Evolutionary conservation across 92 coral and sea anemone genomes (phyloP), one percentile per base, ranked within the genome.

Genomic region (Siderastrea radians): DNA sequence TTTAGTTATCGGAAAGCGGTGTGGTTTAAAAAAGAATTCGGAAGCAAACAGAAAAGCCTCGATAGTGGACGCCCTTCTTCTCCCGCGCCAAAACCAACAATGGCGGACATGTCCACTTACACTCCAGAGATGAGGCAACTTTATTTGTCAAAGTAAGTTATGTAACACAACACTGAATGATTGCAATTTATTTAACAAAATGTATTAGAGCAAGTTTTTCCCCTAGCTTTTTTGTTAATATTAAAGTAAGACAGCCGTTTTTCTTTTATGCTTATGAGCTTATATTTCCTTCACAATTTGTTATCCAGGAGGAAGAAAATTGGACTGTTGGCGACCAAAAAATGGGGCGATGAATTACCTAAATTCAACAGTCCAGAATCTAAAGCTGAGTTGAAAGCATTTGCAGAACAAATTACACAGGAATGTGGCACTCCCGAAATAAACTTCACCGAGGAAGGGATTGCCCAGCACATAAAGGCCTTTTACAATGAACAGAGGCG

Each of bases 121-220:
- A 80, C 76, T 55, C 91, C 87, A 81, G 91, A 88, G 87, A 61
- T 81, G 73, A 88, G 82, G 71, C 91, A 65, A 70, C 87, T 88
- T 62, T 88, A 73, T 81, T 88, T 80, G 86, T 81, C 87, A 50
- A 88, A 88, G 87, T 81, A 80, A 81, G 86, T 88, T 72, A 76
- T 77, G 69, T 54, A 84, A 82, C 75, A 47, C 17, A 71, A 72
- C 87, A 73, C 74, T 72, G 81, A 59, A 71, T 84, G 63, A 45
- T 75, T 85, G 72, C 76, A 49, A 53, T 65, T 65, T 86, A 77
- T 67, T 85, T 50, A 63, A 84, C 69, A 55, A 5, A 3, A 58
- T 57, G 82, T 77, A 72, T 49, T 13, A 47, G 82, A 77, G 58
- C 68, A 77, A 51, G 77, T 55, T 77, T 55, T 77, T 77, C 69